Percentiles rank a stretch among this genome's conserved stretches.
phyloP scores from a whole-genome alignment of 64 coral and sea anemone species.

The Stichodactyla helianthus region DNA sequence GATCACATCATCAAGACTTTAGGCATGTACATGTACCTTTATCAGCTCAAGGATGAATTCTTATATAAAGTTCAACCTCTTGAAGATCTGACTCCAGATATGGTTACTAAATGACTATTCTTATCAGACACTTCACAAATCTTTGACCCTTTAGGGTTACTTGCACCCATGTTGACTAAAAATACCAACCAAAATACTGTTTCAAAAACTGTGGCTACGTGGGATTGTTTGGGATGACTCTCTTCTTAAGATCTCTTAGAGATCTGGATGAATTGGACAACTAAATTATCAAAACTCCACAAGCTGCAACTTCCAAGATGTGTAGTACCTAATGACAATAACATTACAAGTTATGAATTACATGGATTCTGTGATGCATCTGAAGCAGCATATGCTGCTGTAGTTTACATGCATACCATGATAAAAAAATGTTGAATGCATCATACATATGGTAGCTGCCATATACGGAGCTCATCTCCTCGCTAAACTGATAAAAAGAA shows the following conservation, averaged over 20 bases:
- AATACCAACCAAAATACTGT: conserved; percentile 21
- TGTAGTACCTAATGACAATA: neutral
- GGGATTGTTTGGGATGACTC: conserved; percentile 27
- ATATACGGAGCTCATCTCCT: neutral
- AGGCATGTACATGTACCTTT: conserved; percentile 1
- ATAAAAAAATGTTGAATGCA: neutral
- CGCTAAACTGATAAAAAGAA: neutral
- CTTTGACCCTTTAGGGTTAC: conserved; percentile 21
- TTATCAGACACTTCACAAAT: neutral
- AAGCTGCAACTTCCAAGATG: conserved; percentile 19
- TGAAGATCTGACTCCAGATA: neutral
- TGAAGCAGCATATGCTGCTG: conserved; percentile 24
- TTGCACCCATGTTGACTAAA: conserved; percentile 11
- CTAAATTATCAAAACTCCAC: neutral
- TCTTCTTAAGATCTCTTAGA: neutral
- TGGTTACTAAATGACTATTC: neutral
- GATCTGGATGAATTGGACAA: conserved; percentile 9
- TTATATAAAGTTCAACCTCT: neutral
- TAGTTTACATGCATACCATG: conserved; percentile 7
- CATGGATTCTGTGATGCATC: conserved; percentile 35
- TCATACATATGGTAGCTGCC: neutral
- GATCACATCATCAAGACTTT: neutral
- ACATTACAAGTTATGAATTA: conserved; percentile 2
- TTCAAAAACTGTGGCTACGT: conserved; percentile 23
- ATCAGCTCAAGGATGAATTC: neutral